Percentiles rank a stretch among this genome's conserved stretches.
Conservation (phyloP, 1,140 invertebrate species). For the Drosophila guanche region DNA sequence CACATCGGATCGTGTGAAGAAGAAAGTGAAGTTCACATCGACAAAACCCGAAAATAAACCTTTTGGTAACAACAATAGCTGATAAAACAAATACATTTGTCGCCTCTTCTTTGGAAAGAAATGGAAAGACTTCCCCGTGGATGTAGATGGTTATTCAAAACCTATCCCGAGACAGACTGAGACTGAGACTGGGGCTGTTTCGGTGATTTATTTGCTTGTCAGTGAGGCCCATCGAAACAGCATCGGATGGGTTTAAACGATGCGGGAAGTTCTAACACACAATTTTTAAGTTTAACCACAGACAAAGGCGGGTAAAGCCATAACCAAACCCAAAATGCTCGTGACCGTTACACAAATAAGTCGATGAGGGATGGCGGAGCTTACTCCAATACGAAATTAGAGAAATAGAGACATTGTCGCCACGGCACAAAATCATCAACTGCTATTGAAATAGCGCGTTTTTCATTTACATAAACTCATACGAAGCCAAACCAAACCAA, state of each 20-base stretch:
- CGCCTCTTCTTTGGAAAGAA: slow-evolving; percentile 64
- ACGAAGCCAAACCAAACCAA: slow-evolving; percentile 32
- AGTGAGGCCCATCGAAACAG: slow-evolving; percentile 50
- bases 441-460: slow-evolving; percentile 69
- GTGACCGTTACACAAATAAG: slow-evolving; percentile 78
- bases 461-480: slow-evolving; percentile 61
- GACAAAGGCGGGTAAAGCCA: slow-evolving; percentile 31
- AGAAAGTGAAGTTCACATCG: slow-evolving; percentile 73
- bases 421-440: slow-evolving; percentile 75
- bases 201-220: slow-evolving; percentile 80
- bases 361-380: slow-evolving; percentile 38
- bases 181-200: slow-evolving; percentile 4
- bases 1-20: slow-evolving; percentile 55
- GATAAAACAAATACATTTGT: slow-evolving; percentile 81
- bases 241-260: slow-evolving; percentile 76
- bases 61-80: slow-evolving; percentile 74
- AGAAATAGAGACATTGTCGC: slow-evolving; percentile 80
- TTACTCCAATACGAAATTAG: slow-evolving; percentile 61
- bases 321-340: slow-evolving; percentile 60
- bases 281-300: slow-evolving; percentile 59
- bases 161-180: slow-evolving; percentile 14
- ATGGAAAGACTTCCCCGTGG: slow-evolving; percentile 63
- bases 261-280: slow-evolving; percentile 73
- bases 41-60: slow-evolving; percentile 52
- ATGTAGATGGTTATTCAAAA: slow-evolving; percentile 65